These are phyloP conservation scores for Gortyna flavago DNA, from an alignment of 2,888 invertebrate species.

Conservation along the genomic window DNA sequence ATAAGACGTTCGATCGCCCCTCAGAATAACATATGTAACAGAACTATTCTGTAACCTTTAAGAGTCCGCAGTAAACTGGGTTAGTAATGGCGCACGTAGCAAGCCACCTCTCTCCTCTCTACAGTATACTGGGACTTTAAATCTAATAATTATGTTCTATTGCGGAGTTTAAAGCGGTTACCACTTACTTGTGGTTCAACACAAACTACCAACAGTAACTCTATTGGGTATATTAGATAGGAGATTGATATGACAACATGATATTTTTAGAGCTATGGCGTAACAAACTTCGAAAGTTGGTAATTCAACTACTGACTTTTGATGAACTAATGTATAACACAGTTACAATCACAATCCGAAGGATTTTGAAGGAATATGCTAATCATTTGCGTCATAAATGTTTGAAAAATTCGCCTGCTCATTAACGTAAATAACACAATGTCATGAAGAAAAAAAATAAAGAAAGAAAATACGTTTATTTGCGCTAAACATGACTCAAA, in stretches of 20 bases:
- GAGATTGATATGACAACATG: neutral
- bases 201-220: neutral
- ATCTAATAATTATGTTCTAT: constrained; percentile 38
- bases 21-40: constrained; percentile 8
- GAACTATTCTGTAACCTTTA: constrained; percentile 15
- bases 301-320: neutral
- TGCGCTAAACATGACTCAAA: no score
- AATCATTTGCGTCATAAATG: neutral
- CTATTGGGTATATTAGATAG: constrained; percentile 1
- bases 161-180: constrained; percentile 7
- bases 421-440: neutral
- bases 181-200: neutral
- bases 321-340: neutral
- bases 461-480: no score
- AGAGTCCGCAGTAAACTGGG: constrained; percentile 22
- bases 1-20: neutral
- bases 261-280: neutral
- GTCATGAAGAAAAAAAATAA: neutral
- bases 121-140: constrained; percentile 9
- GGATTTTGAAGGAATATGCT: neutral
- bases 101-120: constrained; percentile 33
- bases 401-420: neutral
- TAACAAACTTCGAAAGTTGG: neutral
- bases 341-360: neutral
- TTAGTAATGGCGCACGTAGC: constrained; percentile 29